Evolutionary conservation across 2,888 invertebrate species (phyloP).

Genomic region (Parascotia fuliginaria): DNA sequence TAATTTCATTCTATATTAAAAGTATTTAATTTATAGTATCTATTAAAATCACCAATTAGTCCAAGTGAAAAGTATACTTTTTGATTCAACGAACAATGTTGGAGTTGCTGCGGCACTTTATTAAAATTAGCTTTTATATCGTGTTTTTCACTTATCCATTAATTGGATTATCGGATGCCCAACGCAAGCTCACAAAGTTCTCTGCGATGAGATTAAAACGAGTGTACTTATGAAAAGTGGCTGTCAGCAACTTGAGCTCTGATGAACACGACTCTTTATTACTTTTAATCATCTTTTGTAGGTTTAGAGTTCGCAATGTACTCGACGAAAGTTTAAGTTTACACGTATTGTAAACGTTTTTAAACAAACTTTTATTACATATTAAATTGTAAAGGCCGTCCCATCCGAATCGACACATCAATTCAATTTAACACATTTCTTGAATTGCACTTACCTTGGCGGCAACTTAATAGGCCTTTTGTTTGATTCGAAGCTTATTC

Average conservation of each 20-base stretch:
- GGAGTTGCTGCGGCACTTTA: conserved; percentile 48
- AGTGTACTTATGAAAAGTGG: conserved; percentile 4
- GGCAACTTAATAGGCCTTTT: too few species aligned
- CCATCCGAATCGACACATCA: too few species aligned
- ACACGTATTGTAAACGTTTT: too few species aligned
- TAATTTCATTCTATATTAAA: too few species aligned
- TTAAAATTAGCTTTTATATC: conserved; percentile 59
- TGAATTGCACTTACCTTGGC: too few species aligned
- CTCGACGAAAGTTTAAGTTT: too few species aligned
- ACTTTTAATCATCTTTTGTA: neutral
- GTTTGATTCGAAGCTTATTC: too few species aligned
- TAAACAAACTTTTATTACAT: too few species aligned
- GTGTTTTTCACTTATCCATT: conserved; percentile 34
- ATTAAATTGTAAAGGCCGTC: too few species aligned
- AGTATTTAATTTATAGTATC: conserved; percentile 34
- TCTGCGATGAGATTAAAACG: conserved; percentile 21
- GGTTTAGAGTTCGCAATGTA: too few species aligned
- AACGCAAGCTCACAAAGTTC: conserved; percentile 14
- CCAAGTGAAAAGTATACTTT: conserved; percentile 61
- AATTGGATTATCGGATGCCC: conserved; percentile 55
- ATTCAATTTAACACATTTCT: too few species aligned
- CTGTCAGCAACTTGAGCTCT: conserved; percentile 6
- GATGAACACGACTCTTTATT: conserved; percentile 2
- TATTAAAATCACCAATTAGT: conserved; percentile 50
- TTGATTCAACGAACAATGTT: conserved; percentile 49